Percentiles rank a stretch among this genome's conserved stretches.
Evolutionary conservation across 2,113 vertebrate genomes (phyloP).

Genomic region (Turnix velox): DNA sequence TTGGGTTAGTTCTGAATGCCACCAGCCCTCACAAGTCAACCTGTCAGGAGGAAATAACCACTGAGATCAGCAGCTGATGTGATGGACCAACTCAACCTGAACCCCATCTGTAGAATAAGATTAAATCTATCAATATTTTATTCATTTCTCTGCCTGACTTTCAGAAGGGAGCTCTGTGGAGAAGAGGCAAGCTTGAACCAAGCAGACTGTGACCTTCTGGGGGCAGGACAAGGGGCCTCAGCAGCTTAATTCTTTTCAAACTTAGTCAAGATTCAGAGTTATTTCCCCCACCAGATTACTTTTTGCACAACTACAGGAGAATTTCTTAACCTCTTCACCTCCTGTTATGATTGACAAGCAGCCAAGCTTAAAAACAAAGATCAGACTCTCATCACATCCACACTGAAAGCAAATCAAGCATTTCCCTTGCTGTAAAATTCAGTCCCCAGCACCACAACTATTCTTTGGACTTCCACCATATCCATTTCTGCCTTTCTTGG

Average conservation of each 20-base stretch:
- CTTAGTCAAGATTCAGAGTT: background rate
- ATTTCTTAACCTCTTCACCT: conserved; percentile 37
- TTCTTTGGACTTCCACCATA: background rate
- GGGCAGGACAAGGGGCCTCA: background rate
- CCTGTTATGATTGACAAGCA: background rate
- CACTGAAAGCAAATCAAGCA: background rate
- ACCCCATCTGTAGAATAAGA: background rate
- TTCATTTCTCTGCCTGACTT: background rate
- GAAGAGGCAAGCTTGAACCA: background rate
- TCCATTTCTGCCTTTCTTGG: background rate
- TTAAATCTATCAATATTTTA: conserved; percentile 46
- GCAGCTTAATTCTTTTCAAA: background rate
- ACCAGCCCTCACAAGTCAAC: background rate
- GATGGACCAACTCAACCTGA: background rate
- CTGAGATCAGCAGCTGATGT: background rate
- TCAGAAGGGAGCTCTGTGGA: background rate
- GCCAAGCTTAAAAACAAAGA: background rate
- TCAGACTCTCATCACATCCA: background rate
- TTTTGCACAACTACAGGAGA: background rate
- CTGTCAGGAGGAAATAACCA: background rate
- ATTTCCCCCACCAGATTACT: conserved; percentile 27
- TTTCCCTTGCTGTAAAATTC: background rate
- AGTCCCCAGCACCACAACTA: background rate
- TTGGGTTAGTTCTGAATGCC: background rate
- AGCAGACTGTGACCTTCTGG: background rate